phyloP scores from a whole-genome alignment of 2,888 invertebrate species.

The Coremacera marginata region DNA sequence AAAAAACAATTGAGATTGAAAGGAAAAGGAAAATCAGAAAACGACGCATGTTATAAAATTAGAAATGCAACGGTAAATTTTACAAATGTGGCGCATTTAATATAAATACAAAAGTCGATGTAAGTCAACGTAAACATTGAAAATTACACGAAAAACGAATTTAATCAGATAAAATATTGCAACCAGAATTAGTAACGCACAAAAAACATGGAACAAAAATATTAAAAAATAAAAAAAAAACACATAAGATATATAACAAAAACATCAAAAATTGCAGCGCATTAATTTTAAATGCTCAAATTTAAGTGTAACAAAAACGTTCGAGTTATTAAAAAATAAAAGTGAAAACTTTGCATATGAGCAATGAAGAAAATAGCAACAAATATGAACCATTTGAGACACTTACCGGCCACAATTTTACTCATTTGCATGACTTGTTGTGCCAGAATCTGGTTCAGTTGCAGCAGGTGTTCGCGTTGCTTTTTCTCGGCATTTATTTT shows the following conservation, averaged over 20 bases:
- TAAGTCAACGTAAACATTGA: slow-evolving; percentile 9
- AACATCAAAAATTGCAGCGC: slow-evolving; percentile 4
- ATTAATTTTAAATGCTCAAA: not conserved
- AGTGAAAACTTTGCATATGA: not conserved
- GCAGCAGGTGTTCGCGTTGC: slow-evolving; percentile 88
- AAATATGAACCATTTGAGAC: slow-evolving; percentile 5
- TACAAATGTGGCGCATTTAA: not conserved
- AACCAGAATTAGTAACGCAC: slow-evolving; percentile 9
- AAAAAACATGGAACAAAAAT: not conserved
- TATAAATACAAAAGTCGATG: not conserved
- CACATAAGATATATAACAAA: slow-evolving; percentile 31
- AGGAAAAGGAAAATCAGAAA: not conserved
- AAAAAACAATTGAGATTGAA: slow-evolving; percentile 12
- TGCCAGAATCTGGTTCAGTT: slow-evolving; percentile 91
- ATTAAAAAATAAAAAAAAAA: slow-evolving; percentile 17
- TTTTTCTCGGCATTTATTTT: slow-evolving; percentile 87
- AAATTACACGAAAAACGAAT: not conserved
- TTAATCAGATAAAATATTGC: not conserved
- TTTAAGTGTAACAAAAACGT: not conserved
- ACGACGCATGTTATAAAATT: not conserved
- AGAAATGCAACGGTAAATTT: not conserved
- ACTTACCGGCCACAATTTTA: slow-evolving; percentile 93
- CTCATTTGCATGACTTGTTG: slow-evolving; percentile 96
- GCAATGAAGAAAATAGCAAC: no score
- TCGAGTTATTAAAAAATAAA: slow-evolving; percentile 30